phyloP scores from a whole-genome alignment of 2,888 invertebrate genomes.

The Trissonchulus latispiculum region DNA sequence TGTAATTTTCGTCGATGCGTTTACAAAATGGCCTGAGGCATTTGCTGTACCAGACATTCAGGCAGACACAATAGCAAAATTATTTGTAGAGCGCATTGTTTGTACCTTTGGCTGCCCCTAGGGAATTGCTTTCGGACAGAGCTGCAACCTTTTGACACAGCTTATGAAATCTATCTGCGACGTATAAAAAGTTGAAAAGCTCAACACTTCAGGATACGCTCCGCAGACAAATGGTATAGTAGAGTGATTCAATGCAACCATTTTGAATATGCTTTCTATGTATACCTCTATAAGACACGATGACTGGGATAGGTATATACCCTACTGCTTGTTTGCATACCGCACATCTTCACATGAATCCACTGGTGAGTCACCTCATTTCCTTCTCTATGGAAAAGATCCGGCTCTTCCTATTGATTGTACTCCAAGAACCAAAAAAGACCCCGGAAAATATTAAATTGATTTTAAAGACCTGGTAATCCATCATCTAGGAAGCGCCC shows the following conservation, averaged over 20 bases:
- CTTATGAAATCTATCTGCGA: slow-evolving; percentile 26
- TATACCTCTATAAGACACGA: slow-evolving; percentile 30
- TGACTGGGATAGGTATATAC: too few relatives aligned
- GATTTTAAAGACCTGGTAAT: too few relatives aligned
- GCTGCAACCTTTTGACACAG: slow-evolving; percentile 30
- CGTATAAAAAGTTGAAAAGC: slow-evolving; percentile 25
- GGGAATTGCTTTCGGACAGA: slow-evolving; percentile 32
- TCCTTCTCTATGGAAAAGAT: too few relatives aligned
- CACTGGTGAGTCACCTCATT: too few relatives aligned
- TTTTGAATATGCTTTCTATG: slow-evolving; percentile 29
- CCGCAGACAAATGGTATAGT: slow-evolving; percentile 32
- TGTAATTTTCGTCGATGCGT: neutral
- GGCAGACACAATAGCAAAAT: neutral
- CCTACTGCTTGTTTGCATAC: too few relatives aligned
- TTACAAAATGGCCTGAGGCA: slow-evolving; percentile 4
- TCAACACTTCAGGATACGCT: slow-evolving; percentile 27
- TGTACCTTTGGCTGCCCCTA: slow-evolving; percentile 17
- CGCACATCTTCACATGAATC: too few relatives aligned
- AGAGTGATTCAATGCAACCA: slow-evolving; percentile 33
- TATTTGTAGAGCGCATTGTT: neutral
- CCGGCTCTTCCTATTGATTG: too few relatives aligned
- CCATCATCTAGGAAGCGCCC: too few relatives aligned
- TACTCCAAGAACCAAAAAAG: too few relatives aligned
- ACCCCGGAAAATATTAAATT: too few relatives aligned
- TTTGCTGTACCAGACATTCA: slow-evolving; percentile 14